Evolutionary conservation across 2,113 vertebrate species (phyloP).

Genomic region (Eubucco bourcierii): DNA sequence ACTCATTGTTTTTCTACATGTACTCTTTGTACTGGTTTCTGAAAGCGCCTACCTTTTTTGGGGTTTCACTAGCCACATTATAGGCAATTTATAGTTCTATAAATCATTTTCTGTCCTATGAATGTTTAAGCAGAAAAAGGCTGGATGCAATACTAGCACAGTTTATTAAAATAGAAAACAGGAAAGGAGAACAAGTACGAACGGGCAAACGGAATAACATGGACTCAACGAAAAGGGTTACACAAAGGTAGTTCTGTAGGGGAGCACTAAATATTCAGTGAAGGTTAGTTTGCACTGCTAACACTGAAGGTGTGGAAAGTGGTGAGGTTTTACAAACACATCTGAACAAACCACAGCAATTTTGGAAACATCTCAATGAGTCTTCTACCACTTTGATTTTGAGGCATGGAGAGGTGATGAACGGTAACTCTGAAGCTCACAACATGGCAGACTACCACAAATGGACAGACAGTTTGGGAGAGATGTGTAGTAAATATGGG

Average conservation of each 20-base stretch:
- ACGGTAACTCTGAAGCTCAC: not conserved
- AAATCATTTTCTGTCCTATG: conserved; percentile 11
- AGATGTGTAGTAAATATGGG: not conserved
- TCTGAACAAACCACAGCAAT: not conserved
- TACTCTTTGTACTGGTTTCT: not conserved
- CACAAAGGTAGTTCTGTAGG: not conserved
- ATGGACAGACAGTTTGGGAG: not conserved
- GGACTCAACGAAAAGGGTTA: not conserved
- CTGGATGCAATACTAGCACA: not conserved
- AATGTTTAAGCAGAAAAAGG: conserved; percentile 13
- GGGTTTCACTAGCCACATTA: not conserved
- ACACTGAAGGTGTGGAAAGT: not conserved
- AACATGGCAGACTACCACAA: not conserved
- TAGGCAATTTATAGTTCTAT: not conserved
- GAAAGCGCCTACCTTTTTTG: not conserved
- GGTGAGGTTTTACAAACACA: not conserved
- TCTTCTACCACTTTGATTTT: rapidly evolving
- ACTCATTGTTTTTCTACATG: not conserved
- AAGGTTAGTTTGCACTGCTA: not conserved
- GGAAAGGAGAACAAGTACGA: not conserved
- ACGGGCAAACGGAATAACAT: not conserved
- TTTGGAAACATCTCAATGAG: not conserved
- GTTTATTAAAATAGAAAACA: not conserved
- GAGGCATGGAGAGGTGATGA: not conserved
- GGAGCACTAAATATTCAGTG: not conserved